Evolutionary conservation across 2,797 vertebrate species (phyloP), one percentile per base, ranked within the genome.

Genomic region (Xenops minutus): DNA sequence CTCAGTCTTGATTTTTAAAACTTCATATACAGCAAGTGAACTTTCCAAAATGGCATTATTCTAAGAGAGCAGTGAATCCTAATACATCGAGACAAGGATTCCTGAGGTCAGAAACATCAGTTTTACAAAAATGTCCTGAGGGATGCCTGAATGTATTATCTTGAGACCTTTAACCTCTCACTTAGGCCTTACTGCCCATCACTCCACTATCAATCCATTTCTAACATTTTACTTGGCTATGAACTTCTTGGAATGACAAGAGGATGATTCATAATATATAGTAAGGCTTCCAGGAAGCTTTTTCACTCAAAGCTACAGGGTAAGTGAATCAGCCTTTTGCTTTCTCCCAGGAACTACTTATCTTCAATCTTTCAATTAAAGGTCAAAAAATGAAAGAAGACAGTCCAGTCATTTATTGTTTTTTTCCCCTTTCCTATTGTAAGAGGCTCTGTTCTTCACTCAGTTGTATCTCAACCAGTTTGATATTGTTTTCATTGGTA

Each of bases 291-390:
- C 92, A 96, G 95, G 96, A 98, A 97, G 95, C 96, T 95, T 96
- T 98, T 97, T 94, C 86, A 94, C 96, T 97, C 95, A 95, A 96
- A 97, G 94, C 96, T 97, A 74, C 93, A 91, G 96, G 96, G 96
- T 97, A 97, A 98, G 96, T 97, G 97, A 98, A 97, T 97, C 97
- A 97, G 97, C 95, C 96, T 97, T 97, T 97, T 96, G 96, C 97
- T 97, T 98, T 98, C 95, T 98, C 81, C 22, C 81, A 97, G 97
- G 96, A 98, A 95, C 94, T 97, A 97, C 97, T 98, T 98, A 98
- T 98, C 98, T 98, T 97, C 96, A 97, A 97, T 98, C 96, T 98
- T 98, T 98, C 98, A 98, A 98, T 98, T 98, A 98, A 98, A 98
- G 98, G 98, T 98, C 97, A 98, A 93, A 97, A 97, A 97, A 97